These are phyloP conservation scores for Acanthurus lineatus DNA, from an alignment of 2,797 vertebrate genomes.

Conservation along the genomic window DNA sequence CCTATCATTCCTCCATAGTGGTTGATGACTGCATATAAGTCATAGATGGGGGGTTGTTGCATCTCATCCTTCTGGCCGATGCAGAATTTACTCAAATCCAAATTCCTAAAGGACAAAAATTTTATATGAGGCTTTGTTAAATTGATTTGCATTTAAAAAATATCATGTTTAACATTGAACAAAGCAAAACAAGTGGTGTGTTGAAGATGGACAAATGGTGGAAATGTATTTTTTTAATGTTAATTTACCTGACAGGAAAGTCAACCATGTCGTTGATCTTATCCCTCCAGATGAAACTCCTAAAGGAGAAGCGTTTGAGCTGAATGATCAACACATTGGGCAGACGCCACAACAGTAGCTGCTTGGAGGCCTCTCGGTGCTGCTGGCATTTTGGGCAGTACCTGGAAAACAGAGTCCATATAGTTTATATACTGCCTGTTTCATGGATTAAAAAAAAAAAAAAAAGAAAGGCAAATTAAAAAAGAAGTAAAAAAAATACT, in stretches of 20 bases:
- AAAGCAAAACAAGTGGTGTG: too few species aligned
- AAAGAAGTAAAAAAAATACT: not conserved
- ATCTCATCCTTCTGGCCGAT: conserved; percentile 97
- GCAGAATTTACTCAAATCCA: conserved; percentile 98
- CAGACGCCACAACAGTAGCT: conserved; percentile 96
- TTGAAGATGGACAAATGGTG: not conserved
- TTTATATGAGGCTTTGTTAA: not conserved
- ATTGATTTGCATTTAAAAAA: not conserved
- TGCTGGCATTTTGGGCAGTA: conserved; percentile 99
- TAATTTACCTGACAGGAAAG: conserved; percentile 93
- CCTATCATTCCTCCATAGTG: conserved; percentile 99
- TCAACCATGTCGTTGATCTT: conserved; percentile 99
- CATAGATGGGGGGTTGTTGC: conserved; percentile 95
- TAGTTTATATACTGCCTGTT: not conserved
- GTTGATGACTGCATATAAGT: conserved; percentile 98
- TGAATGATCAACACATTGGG: conserved; percentile 98
- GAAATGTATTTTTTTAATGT: not conserved
- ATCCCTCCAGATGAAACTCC: conserved; percentile 99
- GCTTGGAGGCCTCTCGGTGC: conserved; percentile 97
- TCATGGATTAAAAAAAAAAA: too few species aligned
- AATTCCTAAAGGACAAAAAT: conserved; percentile 84
- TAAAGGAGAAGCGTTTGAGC: conserved; percentile 98
- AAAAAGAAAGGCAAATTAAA: too few species aligned
- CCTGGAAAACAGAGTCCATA: conserved; percentile 77
- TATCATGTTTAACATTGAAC: not conserved